Base-by-base conservation (phyloP, 2,888 invertebrate genomes). In the Sylvicola cinctus region DNA sequence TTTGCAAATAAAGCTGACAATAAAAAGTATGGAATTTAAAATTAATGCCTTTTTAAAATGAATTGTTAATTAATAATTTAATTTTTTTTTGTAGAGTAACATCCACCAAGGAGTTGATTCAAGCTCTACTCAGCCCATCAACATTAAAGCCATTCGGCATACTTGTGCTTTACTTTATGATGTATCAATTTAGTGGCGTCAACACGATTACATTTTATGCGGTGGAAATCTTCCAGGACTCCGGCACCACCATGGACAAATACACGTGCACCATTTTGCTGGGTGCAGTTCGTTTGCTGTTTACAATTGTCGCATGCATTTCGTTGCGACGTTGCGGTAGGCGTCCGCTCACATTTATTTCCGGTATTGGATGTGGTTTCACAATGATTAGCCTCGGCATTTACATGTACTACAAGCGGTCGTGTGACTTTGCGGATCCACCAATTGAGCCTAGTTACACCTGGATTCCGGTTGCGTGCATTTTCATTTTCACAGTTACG, bases 111-210 rank as follows among this genome's bases (percentile, higher is more conserved):
- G n/a, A n/a, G n/a, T n/a, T n/a, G n/a, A n/a, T n/a, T n/a, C n/a
- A n/a, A n/a, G n/a, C n/a, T n/a, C n/a, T n/a, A n/a, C n/a, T n/a
- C n/a, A n/a, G n/a, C n/a, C n/a, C n/a, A n/a, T n/a, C n/a, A n/a
- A n/a, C n/a, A n/a, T n/a, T 10, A 42, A 16, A 36, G 42, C 74
- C 74, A 1, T 74, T 72, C 44, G 51, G 60, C 1, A 64, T 74
- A 31, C 53, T 74, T 2, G 63, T 68, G 3, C 41, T 69, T 1
- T 74, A 74, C 47, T 74, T 74, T 52, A 61, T 72, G 46, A 68
- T 74, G 33, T 74, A 74, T 48, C 74, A 74, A 46, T 74, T 72
- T 63, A 70, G 72, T 34, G 74, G 74, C 0, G 70, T 74, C 10
- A 74, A 74, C 42, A 68, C 70, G 2, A 60, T 74, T 16, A 74